Evolutionary conservation across 2,888 invertebrate genomes (phyloP).

Genomic region (Phaonia tiefii): DNA sequence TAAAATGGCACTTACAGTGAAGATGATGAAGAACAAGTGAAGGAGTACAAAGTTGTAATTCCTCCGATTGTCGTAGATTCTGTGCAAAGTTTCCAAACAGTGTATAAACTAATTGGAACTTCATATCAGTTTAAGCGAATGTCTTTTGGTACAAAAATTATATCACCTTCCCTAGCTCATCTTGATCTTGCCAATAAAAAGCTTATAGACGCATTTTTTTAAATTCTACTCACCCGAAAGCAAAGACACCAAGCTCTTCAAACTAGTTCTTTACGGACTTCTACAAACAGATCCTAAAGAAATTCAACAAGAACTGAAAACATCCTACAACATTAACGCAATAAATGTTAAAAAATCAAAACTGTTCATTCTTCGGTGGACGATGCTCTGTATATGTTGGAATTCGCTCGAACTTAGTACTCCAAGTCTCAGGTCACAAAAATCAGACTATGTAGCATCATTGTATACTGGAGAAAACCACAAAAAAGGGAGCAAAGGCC

Average conservation of each 20-base stretch:
- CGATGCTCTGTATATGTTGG: too few relatives aligned
- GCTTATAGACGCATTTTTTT: not conserved
- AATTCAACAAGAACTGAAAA: not conserved
- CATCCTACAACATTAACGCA: too few relatives aligned
- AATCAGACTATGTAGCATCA: conserved; percentile 4
- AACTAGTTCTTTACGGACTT: not conserved
- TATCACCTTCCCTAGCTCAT: not conserved
- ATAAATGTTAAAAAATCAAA: not conserved
- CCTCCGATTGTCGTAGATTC: too few relatives aligned
- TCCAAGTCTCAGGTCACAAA: not conserved
- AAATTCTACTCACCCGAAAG: not conserved
- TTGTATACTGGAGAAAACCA: not conserved
- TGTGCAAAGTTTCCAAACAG: too few relatives aligned
- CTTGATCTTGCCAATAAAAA: not conserved
- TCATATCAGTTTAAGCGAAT: not conserved
- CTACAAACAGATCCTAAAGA: not conserved
- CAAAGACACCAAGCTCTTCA: not conserved
- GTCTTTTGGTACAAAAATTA: not conserved
- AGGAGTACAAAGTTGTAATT: not conserved
- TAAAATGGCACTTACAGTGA: not conserved
- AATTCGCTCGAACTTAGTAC: not conserved
- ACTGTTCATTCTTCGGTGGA: not conserved
- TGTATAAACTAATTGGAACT: too few relatives aligned
- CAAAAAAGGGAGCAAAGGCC: conserved; percentile 8
- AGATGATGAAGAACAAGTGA: too few relatives aligned